phyloP scores from a whole-genome alignment of 2,888 invertebrate species.

The Heliconius charithonia region DNA sequence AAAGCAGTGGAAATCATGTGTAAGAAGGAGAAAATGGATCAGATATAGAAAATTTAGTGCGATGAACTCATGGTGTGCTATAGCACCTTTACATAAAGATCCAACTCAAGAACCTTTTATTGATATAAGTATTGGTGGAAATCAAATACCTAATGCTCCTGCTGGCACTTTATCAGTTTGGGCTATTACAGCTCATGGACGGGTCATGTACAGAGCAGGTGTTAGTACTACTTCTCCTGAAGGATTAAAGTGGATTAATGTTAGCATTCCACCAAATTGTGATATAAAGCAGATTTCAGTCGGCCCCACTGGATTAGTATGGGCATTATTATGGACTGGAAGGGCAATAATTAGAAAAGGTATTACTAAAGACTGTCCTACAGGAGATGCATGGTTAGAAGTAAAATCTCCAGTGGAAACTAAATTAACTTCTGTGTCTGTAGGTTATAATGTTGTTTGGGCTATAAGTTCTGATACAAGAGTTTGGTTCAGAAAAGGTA shows the following conservation, averaged over 20 bases:
- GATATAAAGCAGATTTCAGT: constrained; percentile 94
- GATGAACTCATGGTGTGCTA: constrained; percentile 96
- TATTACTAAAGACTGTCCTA: constrained; percentile 89
- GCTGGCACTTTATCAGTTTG: constrained; percentile 92
- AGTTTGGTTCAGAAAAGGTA: constrained; percentile 93
- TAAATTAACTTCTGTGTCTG: constrained; percentile 89
- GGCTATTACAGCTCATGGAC: constrained; percentile 96
- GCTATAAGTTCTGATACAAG: constrained; percentile 92
- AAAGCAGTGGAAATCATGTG: constrained; percentile 95
- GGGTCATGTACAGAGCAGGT: constrained; percentile 93
- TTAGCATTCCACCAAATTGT: constrained; percentile 89
- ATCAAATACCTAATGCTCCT: constrained; percentile 90
- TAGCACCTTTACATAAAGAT: constrained; percentile 94
- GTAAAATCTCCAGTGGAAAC: constrained; percentile 88
- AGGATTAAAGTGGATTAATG: constrained; percentile 92
- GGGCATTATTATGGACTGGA: constrained; percentile 94
- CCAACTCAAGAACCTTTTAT: constrained; percentile 97
- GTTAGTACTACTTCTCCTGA: constrained; percentile 93
- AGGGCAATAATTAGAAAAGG: constrained; percentile 92
- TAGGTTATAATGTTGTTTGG: constrained; percentile 91
- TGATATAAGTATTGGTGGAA: constrained; percentile 94
- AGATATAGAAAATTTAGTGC: constrained; percentile 94
- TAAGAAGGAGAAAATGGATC: constrained; percentile 94
- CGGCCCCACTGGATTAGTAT: constrained; percentile 93
- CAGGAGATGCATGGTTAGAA: constrained; percentile 91